phyloP scores from a whole-genome alignment of 2,888 invertebrate species.

The Xestia rhomboidea region DNA sequence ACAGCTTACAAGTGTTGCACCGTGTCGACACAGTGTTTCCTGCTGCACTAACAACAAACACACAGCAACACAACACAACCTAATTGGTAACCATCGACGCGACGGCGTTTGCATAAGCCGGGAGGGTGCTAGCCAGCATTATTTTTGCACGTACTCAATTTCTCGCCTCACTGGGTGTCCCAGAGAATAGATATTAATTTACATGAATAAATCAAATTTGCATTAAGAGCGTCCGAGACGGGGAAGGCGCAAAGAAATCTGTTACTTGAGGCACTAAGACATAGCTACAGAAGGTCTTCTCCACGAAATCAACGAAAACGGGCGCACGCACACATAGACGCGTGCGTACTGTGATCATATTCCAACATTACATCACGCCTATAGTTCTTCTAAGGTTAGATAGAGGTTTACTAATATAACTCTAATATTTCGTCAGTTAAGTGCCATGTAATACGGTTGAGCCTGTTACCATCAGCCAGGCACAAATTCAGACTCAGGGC shows the following conservation, averaged over 20 bases:
- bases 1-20: conserved; percentile 3
- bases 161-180: conserved; percentile 88
- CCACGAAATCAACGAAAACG: not conserved
- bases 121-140: conserved; percentile 76
- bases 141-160: conserved; percentile 91
- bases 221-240: conserved; percentile 86
- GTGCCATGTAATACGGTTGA: not conserved
- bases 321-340: not conserved
- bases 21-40: conserved; percentile 38
- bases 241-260: conserved; percentile 78
- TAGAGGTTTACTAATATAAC: not conserved
- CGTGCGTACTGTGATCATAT: not conserved
- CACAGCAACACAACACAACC: conserved; percentile 72
- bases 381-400: not conserved
- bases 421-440: not conserved
- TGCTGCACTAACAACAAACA: conserved; percentile 45
- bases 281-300: conserved; percentile 2
- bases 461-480: not conserved
- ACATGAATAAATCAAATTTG: conserved; percentile 91
- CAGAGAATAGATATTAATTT: conserved; percentile 90
- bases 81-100: conserved; percentile 82
- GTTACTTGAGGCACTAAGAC: conserved; percentile 66
- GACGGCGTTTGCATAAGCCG: conserved; percentile 83
- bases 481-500: not conserved
- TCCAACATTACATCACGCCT: not conserved